Evolutionary conservation across 2,113 vertebrate species (phyloP).

Genomic region (Scalopus aquaticus): DNA sequence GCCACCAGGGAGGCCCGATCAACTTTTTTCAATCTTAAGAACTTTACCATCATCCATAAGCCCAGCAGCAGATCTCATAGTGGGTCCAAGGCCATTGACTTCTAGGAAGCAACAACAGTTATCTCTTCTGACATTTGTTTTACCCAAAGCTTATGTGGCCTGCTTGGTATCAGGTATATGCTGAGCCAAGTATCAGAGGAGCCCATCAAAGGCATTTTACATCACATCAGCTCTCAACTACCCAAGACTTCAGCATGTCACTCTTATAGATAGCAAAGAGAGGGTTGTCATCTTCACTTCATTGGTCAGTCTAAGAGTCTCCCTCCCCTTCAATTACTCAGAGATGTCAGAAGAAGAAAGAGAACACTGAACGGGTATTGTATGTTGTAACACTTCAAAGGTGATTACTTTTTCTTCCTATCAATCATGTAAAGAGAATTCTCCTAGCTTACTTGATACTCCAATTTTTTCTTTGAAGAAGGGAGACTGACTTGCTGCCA

Average conservation of each 20-base stretch:
- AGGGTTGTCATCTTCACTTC: conserved; percentile 81
- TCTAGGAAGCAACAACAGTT: not conserved
- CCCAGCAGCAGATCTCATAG: not conserved
- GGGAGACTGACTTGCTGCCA: conserved; percentile 79
- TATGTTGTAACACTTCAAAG: conserved; percentile 85
- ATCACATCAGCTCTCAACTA: conserved; percentile 60
- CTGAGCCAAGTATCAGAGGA: conserved; percentile 33
- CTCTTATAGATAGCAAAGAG: conserved; percentile 74
- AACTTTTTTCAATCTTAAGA: not conserved
- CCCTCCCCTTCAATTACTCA: conserved; percentile 84
- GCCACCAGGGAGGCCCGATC: not conserved
- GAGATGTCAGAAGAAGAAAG: conserved; percentile 83
- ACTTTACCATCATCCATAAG: not conserved
- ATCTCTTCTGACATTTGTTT: not conserved
- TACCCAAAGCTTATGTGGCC: not conserved
- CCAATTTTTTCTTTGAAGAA: conserved; percentile 85
- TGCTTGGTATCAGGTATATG: not conserved
- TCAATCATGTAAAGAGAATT: conserved; percentile 88
- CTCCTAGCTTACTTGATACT: conserved; percentile 84
- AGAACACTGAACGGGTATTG: conserved; percentile 83
- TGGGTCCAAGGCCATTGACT: not conserved
- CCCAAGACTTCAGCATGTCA: conserved; percentile 73
- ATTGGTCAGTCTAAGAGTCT: conserved; percentile 84
- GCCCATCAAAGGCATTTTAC: conserved; percentile 68
- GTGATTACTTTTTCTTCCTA: conserved; percentile 87